Evolutionary conservation across 2,797 vertebrate species (phyloP).

Genomic region (Diplodus puntazzo): DNA sequence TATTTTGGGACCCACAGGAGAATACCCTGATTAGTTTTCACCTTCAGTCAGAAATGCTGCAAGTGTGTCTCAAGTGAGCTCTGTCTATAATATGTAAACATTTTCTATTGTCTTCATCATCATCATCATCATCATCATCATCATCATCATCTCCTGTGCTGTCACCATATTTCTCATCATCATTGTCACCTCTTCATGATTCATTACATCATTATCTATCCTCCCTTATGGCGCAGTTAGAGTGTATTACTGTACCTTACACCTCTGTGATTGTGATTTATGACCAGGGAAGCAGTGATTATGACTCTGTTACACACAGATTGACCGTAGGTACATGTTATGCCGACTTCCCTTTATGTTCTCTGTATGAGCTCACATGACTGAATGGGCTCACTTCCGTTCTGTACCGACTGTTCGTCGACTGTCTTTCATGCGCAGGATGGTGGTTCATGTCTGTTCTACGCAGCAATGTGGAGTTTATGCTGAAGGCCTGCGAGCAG

Average conservation of each 20-base stretch:
- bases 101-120: conserved; percentile 19
- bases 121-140: conserved; percentile 31
- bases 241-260: conserved; percentile 16
- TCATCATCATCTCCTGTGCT: conserved; percentile 32
- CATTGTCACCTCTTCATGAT: conserved; percentile 51
- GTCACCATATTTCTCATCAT: conserved; percentile 48
- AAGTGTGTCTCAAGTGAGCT: conserved; percentile 2
- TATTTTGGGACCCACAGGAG: conserved; percentile 21
- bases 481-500: neutral
- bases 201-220: conserved; percentile 52
- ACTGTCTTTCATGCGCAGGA: conserved; percentile 45
- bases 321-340: conserved; percentile 53
- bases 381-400: conserved; percentile 47
- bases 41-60: conserved; percentile 9
- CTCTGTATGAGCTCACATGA: conserved; percentile 32
- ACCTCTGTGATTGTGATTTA: conserved; percentile 64
- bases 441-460: conserved; percentile 37
- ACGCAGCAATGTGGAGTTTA: neutral
- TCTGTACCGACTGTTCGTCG: conserved; percentile 45
- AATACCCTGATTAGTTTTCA: conserved; percentile 35
- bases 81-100: conserved; percentile 33
- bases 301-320: conserved; percentile 63
- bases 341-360: conserved; percentile 54
- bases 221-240: conserved; percentile 33
- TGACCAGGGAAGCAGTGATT: conserved; percentile 50